A percentile compares a stretch with the other conserved stretches of the same genome.
Evolutionary conservation across 2,113 vertebrate genomes (phyloP).

Genomic region (Hydrolagus affinis): DNA sequence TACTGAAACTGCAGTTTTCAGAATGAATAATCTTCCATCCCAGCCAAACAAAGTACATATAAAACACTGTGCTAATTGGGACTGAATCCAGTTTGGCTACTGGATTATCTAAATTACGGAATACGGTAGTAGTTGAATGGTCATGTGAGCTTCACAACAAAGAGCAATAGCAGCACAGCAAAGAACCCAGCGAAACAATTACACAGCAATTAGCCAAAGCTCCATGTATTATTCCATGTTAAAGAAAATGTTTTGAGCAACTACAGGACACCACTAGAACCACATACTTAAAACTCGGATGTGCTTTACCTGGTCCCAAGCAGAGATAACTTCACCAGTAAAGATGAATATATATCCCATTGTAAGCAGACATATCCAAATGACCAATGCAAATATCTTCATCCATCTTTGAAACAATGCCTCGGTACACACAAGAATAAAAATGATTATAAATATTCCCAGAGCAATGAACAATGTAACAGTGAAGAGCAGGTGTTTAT

Average conservation of each 20-base stretch:
- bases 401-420: constrained; percentile 71
- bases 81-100: too few species aligned
- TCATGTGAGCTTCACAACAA: too few species aligned
- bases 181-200: too few species aligned
- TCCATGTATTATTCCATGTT: too few species aligned
- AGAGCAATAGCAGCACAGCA: too few species aligned
- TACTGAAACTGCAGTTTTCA: too few species aligned
- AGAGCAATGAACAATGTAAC: constrained; percentile 63
- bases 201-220: background rate
- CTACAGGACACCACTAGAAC: background rate
- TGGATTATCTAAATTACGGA: too few species aligned
- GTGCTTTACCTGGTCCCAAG: constrained; percentile 78
- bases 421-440: constrained; percentile 69
- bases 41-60: too few species aligned
- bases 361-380: constrained; percentile 74
- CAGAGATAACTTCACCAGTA: constrained; percentile 40
- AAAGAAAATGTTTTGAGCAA: background rate
- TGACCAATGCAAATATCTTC: constrained; percentile 56
- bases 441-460: constrained; percentile 66
- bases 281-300: background rate
- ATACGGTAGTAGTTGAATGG: too few species aligned
- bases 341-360: constrained; percentile 77
- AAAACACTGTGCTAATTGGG: too few species aligned
- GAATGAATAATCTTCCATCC: too few species aligned
- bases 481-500: constrained; percentile 56